A percentile compares a stretch with the other conserved stretches of the same genome.
Evolutionary conservation across 2,797 vertebrate species (phyloP).

Genomic region (Hafferia zeledoni): DNA sequence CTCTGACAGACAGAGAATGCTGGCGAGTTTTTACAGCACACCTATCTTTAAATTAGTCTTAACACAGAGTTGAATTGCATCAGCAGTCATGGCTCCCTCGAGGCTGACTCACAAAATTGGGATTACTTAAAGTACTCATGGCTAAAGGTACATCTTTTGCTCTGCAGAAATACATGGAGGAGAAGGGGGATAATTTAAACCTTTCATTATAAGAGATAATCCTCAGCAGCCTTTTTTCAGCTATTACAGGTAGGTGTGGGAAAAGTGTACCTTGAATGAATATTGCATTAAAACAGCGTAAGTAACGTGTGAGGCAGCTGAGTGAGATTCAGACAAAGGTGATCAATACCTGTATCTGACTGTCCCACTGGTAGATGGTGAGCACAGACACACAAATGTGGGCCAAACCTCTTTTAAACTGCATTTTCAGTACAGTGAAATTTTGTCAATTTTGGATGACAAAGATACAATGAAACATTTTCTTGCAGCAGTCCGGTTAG

Average conservation of each 20-base stretch:
- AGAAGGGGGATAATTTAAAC: not conserved
- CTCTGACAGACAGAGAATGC: not conserved
- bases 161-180: not conserved
- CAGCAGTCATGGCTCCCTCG: not conserved
- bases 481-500: not conserved
- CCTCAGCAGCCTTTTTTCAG: not conserved
- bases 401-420: not conserved
- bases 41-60: not conserved
- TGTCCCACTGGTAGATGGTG: no score
- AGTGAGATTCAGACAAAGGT: not conserved
- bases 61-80: not conserved
- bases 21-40: not conserved
- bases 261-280: rapidly evolving
- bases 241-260: rapidly evolving
- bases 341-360: not conserved
- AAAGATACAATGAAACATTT: not conserved
- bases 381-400: rapidly evolving
- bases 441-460: not conserved
- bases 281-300: rapidly evolving
- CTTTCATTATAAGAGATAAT: not conserved
- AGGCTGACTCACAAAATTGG: not conserved
- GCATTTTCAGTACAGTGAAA: not conserved
- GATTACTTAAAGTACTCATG: not conserved
- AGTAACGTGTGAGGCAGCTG: rapidly evolving
- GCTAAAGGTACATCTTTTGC: not conserved